phyloP scores from a whole-genome alignment of 2,113 vertebrate genomes.

The Cryptomyrus ogoouensis region DNA sequence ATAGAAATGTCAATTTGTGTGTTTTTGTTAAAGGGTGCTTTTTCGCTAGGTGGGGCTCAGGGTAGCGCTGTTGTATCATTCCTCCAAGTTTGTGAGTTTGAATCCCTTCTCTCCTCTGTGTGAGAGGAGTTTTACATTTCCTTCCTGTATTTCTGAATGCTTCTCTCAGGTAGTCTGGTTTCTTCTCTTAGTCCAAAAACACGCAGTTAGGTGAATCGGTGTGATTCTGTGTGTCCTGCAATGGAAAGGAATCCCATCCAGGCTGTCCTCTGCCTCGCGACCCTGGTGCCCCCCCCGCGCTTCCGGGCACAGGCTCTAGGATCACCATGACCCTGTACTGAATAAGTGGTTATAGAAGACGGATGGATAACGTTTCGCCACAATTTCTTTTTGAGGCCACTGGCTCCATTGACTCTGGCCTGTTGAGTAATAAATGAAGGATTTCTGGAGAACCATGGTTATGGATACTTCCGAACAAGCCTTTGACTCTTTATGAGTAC shows the following conservation, averaged over 20 bases:
- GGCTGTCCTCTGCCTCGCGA: not conserved
- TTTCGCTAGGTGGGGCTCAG: not conserved
- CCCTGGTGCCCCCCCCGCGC: too few species aligned
- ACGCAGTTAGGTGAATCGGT: not conserved
- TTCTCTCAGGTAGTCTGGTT: not conserved
- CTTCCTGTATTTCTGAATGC: not conserved
- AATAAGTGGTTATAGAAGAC: conserved; percentile 5
- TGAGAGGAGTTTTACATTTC: not conserved
- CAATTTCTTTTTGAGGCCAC: not conserved
- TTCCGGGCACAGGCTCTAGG: not conserved
- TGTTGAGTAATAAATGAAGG: conserved; percentile 28
- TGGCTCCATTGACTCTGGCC: conserved; percentile 1
- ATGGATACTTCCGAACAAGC: conserved; percentile 24
- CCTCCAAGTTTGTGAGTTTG: not conserved
- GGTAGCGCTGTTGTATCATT: not conserved
- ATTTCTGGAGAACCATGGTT: conserved; percentile 20
- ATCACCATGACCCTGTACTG: not conserved
- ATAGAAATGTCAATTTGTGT: not conserved
- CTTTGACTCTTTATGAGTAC: conserved; percentile 41
- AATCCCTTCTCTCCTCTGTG: not conserved
- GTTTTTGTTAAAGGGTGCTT: not conserved
- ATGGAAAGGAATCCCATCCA: not conserved
- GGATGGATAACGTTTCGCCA: not conserved
- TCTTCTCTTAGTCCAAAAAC: not conserved
- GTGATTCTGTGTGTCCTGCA: not conserved